These are phyloP conservation scores for Chrysolina haemoptera DNA, from an alignment of 2,888 invertebrate species.

Conservation along the genomic window DNA sequence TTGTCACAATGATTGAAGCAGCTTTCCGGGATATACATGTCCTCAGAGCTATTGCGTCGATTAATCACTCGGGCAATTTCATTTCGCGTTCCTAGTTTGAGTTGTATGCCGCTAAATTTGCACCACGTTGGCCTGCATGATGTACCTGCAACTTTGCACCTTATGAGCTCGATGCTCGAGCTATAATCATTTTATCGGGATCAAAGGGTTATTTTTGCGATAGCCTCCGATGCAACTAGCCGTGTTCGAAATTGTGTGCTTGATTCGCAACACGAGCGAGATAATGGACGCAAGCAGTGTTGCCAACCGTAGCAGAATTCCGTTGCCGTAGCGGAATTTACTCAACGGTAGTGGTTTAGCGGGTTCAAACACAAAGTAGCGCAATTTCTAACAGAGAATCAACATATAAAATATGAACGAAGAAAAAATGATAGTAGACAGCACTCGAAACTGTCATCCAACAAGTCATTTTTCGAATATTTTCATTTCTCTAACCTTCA, in stretches of 20 bases:
- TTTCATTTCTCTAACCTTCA: too few relatives aligned
- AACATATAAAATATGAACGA: too few relatives aligned
- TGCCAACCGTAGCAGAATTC: too few relatives aligned
- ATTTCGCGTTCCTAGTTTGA: constrained; percentile 62
- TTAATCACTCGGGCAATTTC: constrained; percentile 67
- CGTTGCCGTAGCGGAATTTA: too few relatives aligned
- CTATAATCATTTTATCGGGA: constrained; percentile 33
- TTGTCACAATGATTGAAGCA: constrained; percentile 69
- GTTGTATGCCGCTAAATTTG: constrained; percentile 44
- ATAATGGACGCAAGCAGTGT: too few relatives aligned
- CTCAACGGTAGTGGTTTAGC: too few relatives aligned
- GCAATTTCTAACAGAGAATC: too few relatives aligned
- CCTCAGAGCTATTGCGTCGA: constrained; percentile 67
- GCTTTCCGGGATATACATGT: constrained; percentile 68
- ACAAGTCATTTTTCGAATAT: too few relatives aligned
- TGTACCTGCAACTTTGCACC: constrained; percentile 41
- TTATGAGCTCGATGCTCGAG: constrained; percentile 27
- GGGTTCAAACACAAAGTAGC: too few relatives aligned
- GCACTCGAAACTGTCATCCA: too few relatives aligned
- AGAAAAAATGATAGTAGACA: too few relatives aligned
- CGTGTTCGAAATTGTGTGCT: not conserved
- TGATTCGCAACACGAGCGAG: too few relatives aligned
- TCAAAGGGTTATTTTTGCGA: not conserved
- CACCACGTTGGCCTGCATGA: constrained; percentile 30
- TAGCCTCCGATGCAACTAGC: not conserved